Evolutionary conservation across 2,888 invertebrate species (phyloP), one percentile per base, ranked within the genome.

Genomic region (Caenorhabditis angaria): DNA sequence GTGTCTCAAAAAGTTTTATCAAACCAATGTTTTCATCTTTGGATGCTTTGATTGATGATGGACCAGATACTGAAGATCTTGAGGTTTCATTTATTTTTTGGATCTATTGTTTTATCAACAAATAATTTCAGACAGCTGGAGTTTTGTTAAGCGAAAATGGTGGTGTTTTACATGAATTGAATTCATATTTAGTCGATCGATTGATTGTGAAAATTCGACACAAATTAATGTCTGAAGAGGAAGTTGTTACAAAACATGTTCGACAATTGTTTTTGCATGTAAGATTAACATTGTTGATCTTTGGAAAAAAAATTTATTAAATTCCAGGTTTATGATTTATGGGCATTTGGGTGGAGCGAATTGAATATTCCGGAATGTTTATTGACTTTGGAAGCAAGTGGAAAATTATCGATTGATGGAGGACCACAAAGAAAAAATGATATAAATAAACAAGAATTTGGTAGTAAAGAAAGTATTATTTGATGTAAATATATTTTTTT

Each of bases 1-100:
- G 77, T 47, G 78, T 80, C 28, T 71, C 76, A 20, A 74, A 78
- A 63, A 69, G 76, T 48, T 78, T 80, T 57, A 67, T 80, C 53
- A 78, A 78, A 64, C 80, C 80, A 20, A 78, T 80, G 74, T 80
- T 78, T 64, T 74, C 70, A 25, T 75, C 70, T 8, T 59, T 78
- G 14, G 78, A 78, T 22, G 67, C 70, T n/a, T 71, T 80, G 3
- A 65, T 80, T 54, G 80, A 80, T 53, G 76, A 80, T 57, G 50
- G 61, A 50, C 80, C 80, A 14, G 80, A 80, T 53, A 63, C 65
- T 0, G 76, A 76, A n/a, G 79, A 79, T 55, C 57, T 76, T 32
- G 76, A 79, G 68, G 79, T 76, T 22, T 35, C 3, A n/a, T n/a
- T n/a, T n/a, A n/a, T n/a, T 25, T 22, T 28, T 27, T n/a, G 8